Evolutionary conservation across 2,113 vertebrate species (phyloP), one percentile per base, ranked within the genome.

Genomic region (Clarias macrocephalus): DNA sequence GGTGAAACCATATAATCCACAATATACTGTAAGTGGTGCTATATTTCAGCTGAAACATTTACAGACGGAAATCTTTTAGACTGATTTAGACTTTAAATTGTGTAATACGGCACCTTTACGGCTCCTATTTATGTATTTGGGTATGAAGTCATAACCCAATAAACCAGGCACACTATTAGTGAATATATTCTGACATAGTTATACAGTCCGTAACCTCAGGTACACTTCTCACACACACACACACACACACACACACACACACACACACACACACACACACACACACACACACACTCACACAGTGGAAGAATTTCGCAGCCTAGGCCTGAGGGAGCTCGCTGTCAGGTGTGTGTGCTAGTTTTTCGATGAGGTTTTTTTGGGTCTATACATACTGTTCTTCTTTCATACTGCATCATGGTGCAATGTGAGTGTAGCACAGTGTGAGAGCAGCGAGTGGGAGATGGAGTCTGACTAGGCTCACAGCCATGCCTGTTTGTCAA

Each of bases 331-430:
- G 85, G 88, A 72, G 80, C 63, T 23, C 8, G 48, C 82, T 84
- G 79, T 77, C 70, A 85, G 86, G 83, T 85, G 57, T 68, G 73
- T 88, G 86, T 70, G 85, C 80, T 86, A 73, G 79, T 88, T 89
- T 89, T 75, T 33, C 60, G 73, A 42, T 21, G 54, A 72, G 86
- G 80, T 88, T 88, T 80, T 72, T 80, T 86, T 33, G 81, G 79
- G 66, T 54, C 84, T 66, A 83, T 59, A 76, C 66, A 59, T 73
- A 80, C 72, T 80, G 81, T 30, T 68, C 60, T 23, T 68, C 52
- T 82, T 62, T 82, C 70, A 42, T 73, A 52, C 59, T 66, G 84
- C 54, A 62, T 70, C 37, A 72, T 28, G 54, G 16, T 52, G 59
- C 56, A 52, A 63, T 85, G 33, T 57, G 48, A 48, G 84, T 82